A percentile compares a stretch with the other conserved stretches of the same genome.
These are phyloP conservation scores for Psephotus haematonotus DNA, from an alignment of 2,113 vertebrate genomes.

Conservation along the genomic window DNA sequence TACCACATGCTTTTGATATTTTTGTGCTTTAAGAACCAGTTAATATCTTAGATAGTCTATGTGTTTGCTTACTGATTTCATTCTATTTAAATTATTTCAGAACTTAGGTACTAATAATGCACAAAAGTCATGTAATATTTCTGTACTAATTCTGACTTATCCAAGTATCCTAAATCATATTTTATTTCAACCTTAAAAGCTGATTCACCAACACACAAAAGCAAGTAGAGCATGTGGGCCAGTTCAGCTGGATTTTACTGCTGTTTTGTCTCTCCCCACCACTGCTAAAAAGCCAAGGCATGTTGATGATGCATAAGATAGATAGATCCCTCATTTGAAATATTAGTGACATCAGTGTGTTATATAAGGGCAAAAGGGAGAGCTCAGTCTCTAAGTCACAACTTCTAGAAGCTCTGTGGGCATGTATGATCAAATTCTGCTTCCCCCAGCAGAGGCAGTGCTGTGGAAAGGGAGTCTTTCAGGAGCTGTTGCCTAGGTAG, in stretches of 20 bases:
- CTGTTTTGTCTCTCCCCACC: neutral
- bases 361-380: neutral
- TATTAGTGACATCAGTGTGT: neutral
- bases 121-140: neutral
- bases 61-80: neutral
- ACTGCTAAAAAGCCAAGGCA: neutral
- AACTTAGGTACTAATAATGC: neutral
- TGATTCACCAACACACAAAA: neutral
- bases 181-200: neutral
- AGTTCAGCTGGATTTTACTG: neutral
- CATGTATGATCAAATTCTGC: neutral
- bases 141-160: neutral
- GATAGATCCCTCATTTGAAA: neutral
- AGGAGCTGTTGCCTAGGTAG: neutral
- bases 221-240: neutral
- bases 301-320: neutral
- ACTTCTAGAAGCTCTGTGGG: neutral
- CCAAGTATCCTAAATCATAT: neutral
- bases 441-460: neutral
- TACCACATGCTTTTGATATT: neutral
- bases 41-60: neutral
- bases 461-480: neutral
- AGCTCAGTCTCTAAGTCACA: neutral
- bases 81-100: neutral
- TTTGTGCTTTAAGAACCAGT: neutral